Percentiles rank a stretch among this genome's conserved stretches.
phyloP scores from a whole-genome alignment of 2,797 vertebrate genomes.

The Bryconaethiops microstoma region DNA sequence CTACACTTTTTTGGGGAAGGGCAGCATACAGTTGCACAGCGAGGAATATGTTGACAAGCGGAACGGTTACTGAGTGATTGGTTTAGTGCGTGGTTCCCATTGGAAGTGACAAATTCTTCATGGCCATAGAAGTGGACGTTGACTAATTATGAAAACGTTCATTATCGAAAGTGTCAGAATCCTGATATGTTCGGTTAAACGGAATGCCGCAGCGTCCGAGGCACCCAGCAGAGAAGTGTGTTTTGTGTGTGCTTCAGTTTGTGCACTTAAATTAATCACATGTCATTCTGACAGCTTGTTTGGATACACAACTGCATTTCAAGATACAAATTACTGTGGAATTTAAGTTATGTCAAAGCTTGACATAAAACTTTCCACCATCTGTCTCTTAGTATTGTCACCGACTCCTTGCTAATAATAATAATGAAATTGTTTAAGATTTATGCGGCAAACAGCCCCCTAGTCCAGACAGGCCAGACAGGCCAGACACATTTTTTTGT shows the following conservation, averaged over 20 bases:
- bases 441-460: too few species aligned
- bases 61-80: conserved; percentile 7
- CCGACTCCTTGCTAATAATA: too few species aligned
- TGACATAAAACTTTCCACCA: too few species aligned
- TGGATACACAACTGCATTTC: not conserved
- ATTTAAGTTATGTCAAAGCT: too few species aligned
- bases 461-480: too few species aligned
- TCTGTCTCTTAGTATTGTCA: too few species aligned
- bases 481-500: too few species aligned
- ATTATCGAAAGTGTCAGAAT: conserved; percentile 46
- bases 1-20: not conserved
- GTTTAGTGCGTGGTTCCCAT: conserved; percentile 1
- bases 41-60: not conserved
- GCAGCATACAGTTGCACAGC: not conserved
- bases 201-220: conserved; percentile 18
- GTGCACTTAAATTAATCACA: conserved; percentile 11
- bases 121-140: conserved; percentile 49
- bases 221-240: conserved; percentile 13
- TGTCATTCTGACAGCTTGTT: conserved; percentile 39
- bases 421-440: too few species aligned
- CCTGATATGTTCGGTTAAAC: conserved; percentile 38
- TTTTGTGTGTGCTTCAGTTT: conserved; percentile 11
- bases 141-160: conserved; percentile 52
- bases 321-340: too few species aligned
- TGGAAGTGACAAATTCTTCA: conserved; percentile 26